These are phyloP conservation scores for Steinernema scapterisci DNA, from an alignment of 2,888 invertebrate genomes.

Conservation along the genomic window DNA sequence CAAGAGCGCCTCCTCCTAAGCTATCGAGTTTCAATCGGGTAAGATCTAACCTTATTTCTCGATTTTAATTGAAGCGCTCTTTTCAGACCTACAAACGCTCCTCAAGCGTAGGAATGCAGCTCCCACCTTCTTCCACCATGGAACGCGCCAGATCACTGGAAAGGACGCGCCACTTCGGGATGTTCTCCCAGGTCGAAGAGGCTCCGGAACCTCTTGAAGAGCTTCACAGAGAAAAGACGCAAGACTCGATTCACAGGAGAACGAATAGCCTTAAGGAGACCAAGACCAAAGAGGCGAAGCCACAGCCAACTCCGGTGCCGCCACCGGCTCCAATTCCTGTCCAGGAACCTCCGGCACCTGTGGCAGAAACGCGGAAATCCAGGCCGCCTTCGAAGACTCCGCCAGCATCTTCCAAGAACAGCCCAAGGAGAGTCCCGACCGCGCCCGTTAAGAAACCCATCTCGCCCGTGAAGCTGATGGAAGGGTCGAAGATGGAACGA, in stretches of 20 bases:
- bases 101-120: conserved; percentile 56
- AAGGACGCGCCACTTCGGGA: conserved; percentile 39
- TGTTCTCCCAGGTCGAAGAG: conserved; percentile 37
- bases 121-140: conserved; percentile 23
- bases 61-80: background rate
- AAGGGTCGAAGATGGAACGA: conserved; percentile 47
- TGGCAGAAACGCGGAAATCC: conserved; percentile 1
- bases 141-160: conserved; percentile 52
- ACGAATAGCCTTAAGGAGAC: conserved; percentile 19
- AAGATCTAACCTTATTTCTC: conserved; percentile 34
- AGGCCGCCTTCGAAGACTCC: conserved; percentile 30
- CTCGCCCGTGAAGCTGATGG: conserved; percentile 8
- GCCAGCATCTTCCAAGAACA: conserved; percentile 2
- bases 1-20: conserved; percentile 67
- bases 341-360: background rate
- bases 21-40: conserved; percentile 67
- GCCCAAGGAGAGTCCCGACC: conserved; percentile 36
- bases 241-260: conserved; percentile 9
- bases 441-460: conserved; percentile 29
- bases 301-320: background rate
- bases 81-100: conserved; percentile 57
- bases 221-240: conserved; percentile 23
- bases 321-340: background rate
- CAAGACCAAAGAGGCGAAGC: conserved; percentile 7
- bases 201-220: conserved; percentile 44